Evolutionary conservation across 2,113 vertebrate species (phyloP).

Genomic region (Girardinichthys multiradiatus): DNA sequence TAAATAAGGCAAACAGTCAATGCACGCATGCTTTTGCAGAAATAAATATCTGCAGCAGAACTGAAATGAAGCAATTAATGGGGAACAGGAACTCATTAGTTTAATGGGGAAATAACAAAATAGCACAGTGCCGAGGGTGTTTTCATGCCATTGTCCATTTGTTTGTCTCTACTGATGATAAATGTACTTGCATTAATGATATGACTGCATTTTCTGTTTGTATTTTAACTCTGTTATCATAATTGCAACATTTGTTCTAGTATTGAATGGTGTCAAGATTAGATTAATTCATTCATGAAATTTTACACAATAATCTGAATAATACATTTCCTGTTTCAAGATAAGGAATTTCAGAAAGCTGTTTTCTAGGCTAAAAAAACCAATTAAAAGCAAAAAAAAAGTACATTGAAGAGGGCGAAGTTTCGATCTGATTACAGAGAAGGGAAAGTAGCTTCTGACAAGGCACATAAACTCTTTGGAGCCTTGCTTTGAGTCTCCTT

Average conservation of each 20-base stretch:
- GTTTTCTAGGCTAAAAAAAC: slow-evolving; percentile 13
- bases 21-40: slow-evolving; percentile 53
- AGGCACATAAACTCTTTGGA: slow-evolving; percentile 85
- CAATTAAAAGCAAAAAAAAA: slow-evolving; percentile 42
- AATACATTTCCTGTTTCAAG: slow-evolving; percentile 7
- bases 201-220: slow-evolving; percentile 28
- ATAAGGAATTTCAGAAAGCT: slow-evolving; percentile 6
- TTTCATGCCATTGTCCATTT: slow-evolving; percentile 49
- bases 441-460: slow-evolving; percentile 83
- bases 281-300: slow-evolving; percentile 33
- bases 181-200: slow-evolving; percentile 51
- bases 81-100: slow-evolving; percentile 75
- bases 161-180: slow-evolving; percentile 60
- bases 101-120: slow-evolving; percentile 77
- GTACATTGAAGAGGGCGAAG: slow-evolving; percentile 47
- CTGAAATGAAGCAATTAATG: slow-evolving; percentile 79
- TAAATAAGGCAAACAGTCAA: slow-evolving; percentile 70
- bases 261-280: slow-evolving; percentile 36
- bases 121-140: slow-evolving; percentile 58
- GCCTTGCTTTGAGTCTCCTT: slow-evolving; percentile 84
- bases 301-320: slow-evolving; percentile 23
- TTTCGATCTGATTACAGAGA: slow-evolving; percentile 85
- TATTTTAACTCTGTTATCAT: slow-evolving; percentile 40
- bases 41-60: slow-evolving; percentile 72
- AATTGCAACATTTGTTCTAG: slow-evolving; percentile 46